Evolutionary conservation across 2,888 invertebrate species (phyloP).

Genomic region (Calameuta idolon): DNA sequence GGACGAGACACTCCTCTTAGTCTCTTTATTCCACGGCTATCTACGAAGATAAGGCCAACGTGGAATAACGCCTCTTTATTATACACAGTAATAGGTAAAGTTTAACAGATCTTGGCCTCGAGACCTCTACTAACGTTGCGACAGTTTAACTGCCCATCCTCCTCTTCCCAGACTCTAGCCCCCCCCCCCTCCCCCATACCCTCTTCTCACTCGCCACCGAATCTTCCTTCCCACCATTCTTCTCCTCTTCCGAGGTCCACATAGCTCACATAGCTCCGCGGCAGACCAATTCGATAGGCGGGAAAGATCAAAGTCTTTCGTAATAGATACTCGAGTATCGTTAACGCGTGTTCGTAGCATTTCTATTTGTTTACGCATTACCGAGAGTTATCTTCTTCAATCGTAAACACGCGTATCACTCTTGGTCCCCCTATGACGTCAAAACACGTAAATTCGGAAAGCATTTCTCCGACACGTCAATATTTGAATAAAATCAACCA

Average conservation of each 20-base stretch:
- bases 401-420: neutral
- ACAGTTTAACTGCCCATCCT: no score
- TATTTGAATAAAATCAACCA: constrained; percentile 16
- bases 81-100: constrained; percentile 45
- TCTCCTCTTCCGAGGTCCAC: no score
- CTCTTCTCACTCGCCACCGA: no score
- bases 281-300: no score
- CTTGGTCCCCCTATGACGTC: neutral
- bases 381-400: neutral
- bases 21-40: constrained; percentile 47
- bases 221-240: no score
- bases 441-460: constrained; percentile 13
- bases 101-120: constrained; percentile 43
- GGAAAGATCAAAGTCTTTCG: no score
- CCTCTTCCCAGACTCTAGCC: no score
- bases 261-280: no score
- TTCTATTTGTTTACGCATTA: no score
- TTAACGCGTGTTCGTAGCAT: no score
- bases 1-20: constrained; percentile 36
- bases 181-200: no score
- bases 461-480: constrained; percentile 6
- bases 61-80: constrained; percentile 49
- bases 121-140: constrained; percentile 22
- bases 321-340: no score
- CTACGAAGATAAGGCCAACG: constrained; percentile 40